A percentile compares a stretch with the other conserved stretches of the same genome.
phyloP scores from a whole-genome alignment of 2,888 invertebrate species.

The Habroteleia sp. region DNA sequence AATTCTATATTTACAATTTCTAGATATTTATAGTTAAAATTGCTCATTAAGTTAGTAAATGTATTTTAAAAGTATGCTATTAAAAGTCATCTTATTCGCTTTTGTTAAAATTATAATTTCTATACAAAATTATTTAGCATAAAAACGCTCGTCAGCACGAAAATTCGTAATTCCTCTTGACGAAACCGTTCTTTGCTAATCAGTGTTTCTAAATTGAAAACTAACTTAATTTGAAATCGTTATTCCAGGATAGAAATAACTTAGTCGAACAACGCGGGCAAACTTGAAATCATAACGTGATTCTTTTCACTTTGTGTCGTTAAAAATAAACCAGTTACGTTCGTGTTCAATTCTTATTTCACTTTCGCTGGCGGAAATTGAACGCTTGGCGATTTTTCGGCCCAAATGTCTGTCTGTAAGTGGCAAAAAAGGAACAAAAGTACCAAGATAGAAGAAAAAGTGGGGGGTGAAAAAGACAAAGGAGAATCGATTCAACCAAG shows the following conservation, averaged over 20 bases:
- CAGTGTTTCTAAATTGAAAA: constrained; percentile 30
- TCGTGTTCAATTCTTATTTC: constrained; percentile 51
- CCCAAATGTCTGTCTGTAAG: constrained; percentile 30
- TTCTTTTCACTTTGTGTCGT: constrained; percentile 39
- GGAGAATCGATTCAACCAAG: constrained; percentile 34
- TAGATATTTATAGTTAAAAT: too few species aligned
- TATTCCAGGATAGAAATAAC: constrained; percentile 33
- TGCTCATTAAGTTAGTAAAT: too few species aligned
- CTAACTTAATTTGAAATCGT: constrained; percentile 21
- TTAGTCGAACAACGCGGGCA: constrained; percentile 17
- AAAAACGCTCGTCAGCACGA: constrained; percentile 6
- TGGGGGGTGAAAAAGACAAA: constrained; percentile 15
- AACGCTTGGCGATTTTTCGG: constrained; percentile 25
- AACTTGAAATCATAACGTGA: constrained; percentile 43
- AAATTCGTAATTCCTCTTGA: constrained; percentile 8
- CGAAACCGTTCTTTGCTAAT: constrained; percentile 9
- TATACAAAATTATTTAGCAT: not conserved
- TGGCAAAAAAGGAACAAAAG: not conserved
- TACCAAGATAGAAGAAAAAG: not conserved
- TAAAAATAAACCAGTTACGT: constrained; percentile 41
- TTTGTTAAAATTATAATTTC: too few species aligned
- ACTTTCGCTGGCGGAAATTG: constrained; percentile 53
- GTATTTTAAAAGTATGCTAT: too few species aligned
- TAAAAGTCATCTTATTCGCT: too few species aligned
- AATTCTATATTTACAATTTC: too few species aligned